phyloP scores from a whole-genome alignment of 1,140 invertebrate genomes.

The Rhagoletis zephyria region DNA sequence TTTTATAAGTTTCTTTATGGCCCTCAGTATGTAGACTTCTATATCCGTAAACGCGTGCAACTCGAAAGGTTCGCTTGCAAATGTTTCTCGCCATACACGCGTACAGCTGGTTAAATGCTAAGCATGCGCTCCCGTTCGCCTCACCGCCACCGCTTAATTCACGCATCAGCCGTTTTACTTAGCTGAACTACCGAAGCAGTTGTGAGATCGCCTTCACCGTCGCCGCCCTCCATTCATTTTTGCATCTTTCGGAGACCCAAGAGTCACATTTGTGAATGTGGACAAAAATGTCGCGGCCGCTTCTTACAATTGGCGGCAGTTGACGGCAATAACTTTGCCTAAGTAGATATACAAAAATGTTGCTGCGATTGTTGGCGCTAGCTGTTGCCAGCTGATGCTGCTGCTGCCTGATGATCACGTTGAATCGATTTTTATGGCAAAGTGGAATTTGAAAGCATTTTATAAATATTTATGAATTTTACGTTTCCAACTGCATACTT shows the following conservation, averaged over 20 bases:
- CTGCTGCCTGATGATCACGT: slow-evolving; percentile 47
- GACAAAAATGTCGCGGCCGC: neutral
- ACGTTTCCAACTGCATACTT: slow-evolving; percentile 44
- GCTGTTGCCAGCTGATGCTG: neutral
- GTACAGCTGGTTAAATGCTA: slow-evolving; percentile 34
- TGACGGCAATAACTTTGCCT: neutral
- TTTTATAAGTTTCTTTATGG: neutral
- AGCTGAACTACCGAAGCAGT: slow-evolving; percentile 13
- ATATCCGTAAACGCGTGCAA: neutral
- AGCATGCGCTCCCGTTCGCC: neutral
- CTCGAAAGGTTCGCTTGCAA: neutral
- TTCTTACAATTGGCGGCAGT: neutral
- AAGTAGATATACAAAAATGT: neutral
- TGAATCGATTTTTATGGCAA: slow-evolving; percentile 54
- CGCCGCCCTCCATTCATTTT: slow-evolving; percentile 5
- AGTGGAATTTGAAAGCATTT: slow-evolving; percentile 54
- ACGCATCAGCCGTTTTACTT: neutral
- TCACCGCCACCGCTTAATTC: neutral
- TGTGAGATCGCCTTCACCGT: neutral
- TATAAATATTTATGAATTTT: slow-evolving; percentile 53
- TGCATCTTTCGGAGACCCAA: neutral
- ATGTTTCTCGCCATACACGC: neutral
- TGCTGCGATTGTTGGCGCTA: neutral
- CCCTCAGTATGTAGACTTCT: neutral
- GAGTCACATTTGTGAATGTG: neutral